A percentile compares a stretch with the other conserved stretches of the same genome.
These are phyloP conservation scores for Rhabdophis nuchalis DNA, from an alignment of 2,797 vertebrate genomes.

Conservation along the genomic window DNA sequence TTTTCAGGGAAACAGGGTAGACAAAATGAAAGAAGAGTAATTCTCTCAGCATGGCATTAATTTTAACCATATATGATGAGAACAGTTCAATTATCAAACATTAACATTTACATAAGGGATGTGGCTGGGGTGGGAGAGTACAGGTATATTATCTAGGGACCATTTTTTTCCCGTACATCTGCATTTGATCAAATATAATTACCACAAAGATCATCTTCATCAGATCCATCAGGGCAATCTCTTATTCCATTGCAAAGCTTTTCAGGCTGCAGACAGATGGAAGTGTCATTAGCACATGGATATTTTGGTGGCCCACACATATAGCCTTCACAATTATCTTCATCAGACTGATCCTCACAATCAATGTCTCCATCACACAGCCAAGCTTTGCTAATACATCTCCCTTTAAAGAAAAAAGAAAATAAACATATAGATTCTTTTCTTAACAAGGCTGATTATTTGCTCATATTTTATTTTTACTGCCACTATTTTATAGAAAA, in stretches of 20 bases:
- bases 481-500: background rate
- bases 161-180: background rate
- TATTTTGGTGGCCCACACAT: slow-evolving; percentile 93
- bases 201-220: slow-evolving; percentile 95
- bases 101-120: background rate
- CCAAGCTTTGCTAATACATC: slow-evolving; percentile 98
- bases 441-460: background rate
- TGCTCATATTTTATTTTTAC: background rate
- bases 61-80: background rate
- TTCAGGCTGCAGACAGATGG: slow-evolving; percentile 89
- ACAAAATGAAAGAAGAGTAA: background rate
- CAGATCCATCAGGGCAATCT: slow-evolving; percentile 93
- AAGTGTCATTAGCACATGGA: slow-evolving; percentile 90
- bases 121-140: background rate
- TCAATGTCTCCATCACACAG: slow-evolving; percentile 97
- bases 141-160: background rate
- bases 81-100: background rate
- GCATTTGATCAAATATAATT: slow-evolving; percentile 56
- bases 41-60: background rate
- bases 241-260: slow-evolving; percentile 93
- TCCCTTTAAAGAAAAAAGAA: slow-evolving; percentile 82
- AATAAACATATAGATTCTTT: slow-evolving; percentile 40
- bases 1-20: background rate
- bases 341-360: slow-evolving; percentile 96
- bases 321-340: slow-evolving; percentile 88